Percentiles rank a stretch among this genome's conserved stretches.
phyloP scores from a whole-genome alignment of 2,113 vertebrate species.

The Tachysurus vachellii region DNA sequence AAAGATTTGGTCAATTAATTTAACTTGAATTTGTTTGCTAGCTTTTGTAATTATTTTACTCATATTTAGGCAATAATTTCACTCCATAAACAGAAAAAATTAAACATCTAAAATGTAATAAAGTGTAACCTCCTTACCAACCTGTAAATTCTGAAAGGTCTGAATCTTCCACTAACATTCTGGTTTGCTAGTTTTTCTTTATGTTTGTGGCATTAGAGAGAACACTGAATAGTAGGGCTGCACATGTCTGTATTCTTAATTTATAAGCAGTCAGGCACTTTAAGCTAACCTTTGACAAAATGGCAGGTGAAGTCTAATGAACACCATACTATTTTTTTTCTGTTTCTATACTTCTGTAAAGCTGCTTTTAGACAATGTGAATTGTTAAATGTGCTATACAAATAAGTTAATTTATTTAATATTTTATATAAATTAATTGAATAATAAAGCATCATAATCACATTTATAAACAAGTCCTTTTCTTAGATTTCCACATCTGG shows the following conservation, averaged over 20 bases:
- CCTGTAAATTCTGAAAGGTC: neutral
- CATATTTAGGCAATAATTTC: neutral
- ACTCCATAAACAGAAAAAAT: neutral
- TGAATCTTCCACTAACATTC: neutral
- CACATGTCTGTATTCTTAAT: no score
- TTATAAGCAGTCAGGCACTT: no score
- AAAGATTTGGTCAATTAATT: neutral
- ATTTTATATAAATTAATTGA: no score
- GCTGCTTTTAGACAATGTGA: no score
- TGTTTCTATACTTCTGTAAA: no score
- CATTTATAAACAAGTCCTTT: neutral
- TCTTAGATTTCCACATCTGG: neutral
- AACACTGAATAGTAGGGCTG: no score
- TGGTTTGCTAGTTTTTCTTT: no score
- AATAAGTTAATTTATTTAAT: no score
- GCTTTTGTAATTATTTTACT: neutral
- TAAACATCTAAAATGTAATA: neutral
- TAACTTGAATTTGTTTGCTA: neutral
- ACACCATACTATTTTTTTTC: neutral
- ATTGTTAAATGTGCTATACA: no score
- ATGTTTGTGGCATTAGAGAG: no score
- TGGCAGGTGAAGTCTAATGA: neutral
- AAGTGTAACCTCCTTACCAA: neutral
- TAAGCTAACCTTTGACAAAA: neutral
- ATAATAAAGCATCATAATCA: neutral